Evolutionary conservation across 2,888 invertebrate genomes (phyloP), one percentile per base, ranked within the genome.

Genomic region (Orgyia antiqua): DNA sequence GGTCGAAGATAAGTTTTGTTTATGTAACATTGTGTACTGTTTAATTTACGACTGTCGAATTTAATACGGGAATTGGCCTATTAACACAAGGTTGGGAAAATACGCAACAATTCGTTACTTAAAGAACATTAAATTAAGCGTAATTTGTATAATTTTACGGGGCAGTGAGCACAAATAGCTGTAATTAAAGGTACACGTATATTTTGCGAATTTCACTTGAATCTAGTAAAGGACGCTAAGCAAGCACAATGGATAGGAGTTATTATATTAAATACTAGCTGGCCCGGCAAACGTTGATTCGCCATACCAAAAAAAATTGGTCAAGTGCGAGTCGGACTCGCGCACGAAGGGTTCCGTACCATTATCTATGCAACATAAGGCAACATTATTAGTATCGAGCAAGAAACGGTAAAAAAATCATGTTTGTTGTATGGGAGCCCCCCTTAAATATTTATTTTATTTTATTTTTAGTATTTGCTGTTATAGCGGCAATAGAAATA

Each of bases 91-190:
- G 54, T 67, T 47, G 64, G 58, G 66, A 67, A 74, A 76, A 71
- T 73, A 70, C 60, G 67, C 63, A 49, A 65, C 71, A 68, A 72
- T 77, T 71, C 68, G 63, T 77, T 73, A 60, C 68, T 68, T 64
- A 59, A 70, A 73, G 67, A 74, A 72, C 73, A 73, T 73, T 71
- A 74, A 76, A 75, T 77, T 71, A 66, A 69, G 64, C 68, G 66
- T 66, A 74, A 79, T 77, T 79, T 77, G 75, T 75, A 79, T 79
- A 77, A 52, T 77, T 76, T 77, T 68, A 70, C 74, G 76, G 75
- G 70, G 72, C 67, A 61, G 70, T 72, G 76, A 71, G 61, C 77
- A 73, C 73, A 68, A 78, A 80, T 70, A 67, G 71, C 66, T 58
- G 68, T 65, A 77, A n/a, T n/a, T n/a, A n/a, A n/a, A 69, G 68